Evolutionary conservation across 2,888 invertebrate species (phyloP), one percentile per base, ranked within the genome.

Genomic region (Drosophila acutilabella): DNA sequence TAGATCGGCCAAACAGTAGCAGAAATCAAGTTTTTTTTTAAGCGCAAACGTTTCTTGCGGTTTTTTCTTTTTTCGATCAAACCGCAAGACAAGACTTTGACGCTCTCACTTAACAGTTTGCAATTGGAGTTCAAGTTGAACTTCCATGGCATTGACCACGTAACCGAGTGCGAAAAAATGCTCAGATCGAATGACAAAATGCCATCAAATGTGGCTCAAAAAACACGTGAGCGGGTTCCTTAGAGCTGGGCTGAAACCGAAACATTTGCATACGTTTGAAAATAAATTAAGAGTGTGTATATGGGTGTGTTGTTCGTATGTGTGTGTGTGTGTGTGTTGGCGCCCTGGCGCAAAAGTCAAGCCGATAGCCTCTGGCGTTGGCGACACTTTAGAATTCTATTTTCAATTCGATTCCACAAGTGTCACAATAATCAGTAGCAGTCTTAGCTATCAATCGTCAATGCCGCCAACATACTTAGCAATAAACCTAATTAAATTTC

Each of bases 391-490:
- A 2, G 44, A 61, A 51, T 54, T 57, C 51, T 65, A 81, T 87
- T 85, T 89, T 80, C 50, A 67, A 53, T 78, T 62, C 33, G 60
- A 66, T 64, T 57, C 71, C 56, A 68, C 51, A 67, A 64, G 68
- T 85, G 67, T 62, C 88, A 66, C 86, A 82, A 81, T 81, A 88
- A 88, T 85, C 84, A 45, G 59, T 45, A 42, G 56, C 56, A 4
- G 26, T 52, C 40, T 73, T 18, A n/a, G 78, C 81, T 79, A 85
- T 88, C 79, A 83, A 87, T 30, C 65, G 69, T 73, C 87, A 83
- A 78, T 87, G 84, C 85, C 88, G 85, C 81, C 80, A 89, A 88
- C 86, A 89, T 89, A 88, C 86, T 88, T 89, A 74, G 82, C 78
- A 85, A 88, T 85, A 88, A 80, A 83, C 78, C 89, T 84, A 85